phyloP scores from a whole-genome alignment of 2,797 vertebrate species.

The Tarsius wallacei region DNA sequence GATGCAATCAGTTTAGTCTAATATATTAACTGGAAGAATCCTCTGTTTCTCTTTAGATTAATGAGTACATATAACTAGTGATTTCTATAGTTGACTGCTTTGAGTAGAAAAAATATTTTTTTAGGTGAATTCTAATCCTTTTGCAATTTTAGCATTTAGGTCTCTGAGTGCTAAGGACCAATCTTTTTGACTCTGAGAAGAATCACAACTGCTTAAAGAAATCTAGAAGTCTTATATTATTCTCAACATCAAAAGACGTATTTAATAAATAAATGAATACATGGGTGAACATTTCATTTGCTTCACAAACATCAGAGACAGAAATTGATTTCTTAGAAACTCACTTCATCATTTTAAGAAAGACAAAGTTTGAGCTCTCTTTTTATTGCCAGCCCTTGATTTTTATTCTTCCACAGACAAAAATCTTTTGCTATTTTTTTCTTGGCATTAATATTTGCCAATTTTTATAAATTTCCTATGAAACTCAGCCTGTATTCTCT shows the following conservation, averaged over 20 bases:
- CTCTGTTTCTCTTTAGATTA: neutral
- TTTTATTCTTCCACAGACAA: neutral
- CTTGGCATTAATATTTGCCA: neutral
- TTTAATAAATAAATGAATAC: neutral
- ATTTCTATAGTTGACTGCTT: neutral
- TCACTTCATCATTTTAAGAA: conserved; percentile 9
- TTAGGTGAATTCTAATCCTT: neutral
- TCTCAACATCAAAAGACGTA: conserved; percentile 24
- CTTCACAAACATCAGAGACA: neutral
- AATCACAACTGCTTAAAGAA: neutral
- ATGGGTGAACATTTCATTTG: neutral
- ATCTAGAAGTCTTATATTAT: neutral
- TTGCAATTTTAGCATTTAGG: conserved; percentile 8
- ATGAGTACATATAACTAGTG: neutral
- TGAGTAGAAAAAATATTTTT: neutral
- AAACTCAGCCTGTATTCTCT: neutral
- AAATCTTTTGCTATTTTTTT: neutral
- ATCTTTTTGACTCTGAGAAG: conserved; percentile 3
- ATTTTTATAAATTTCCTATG: neutral
- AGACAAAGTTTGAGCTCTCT: neutral
- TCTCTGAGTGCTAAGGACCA: neutral
- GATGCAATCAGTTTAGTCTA: neutral
- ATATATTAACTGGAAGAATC: neutral
- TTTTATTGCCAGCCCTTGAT: neutral
- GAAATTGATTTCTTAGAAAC: conserved; percentile 5